Evolutionary conservation across 2,797 vertebrate species (phyloP), one percentile per base, ranked within the genome.

Genomic region (Calcarius lapponicus): DNA sequence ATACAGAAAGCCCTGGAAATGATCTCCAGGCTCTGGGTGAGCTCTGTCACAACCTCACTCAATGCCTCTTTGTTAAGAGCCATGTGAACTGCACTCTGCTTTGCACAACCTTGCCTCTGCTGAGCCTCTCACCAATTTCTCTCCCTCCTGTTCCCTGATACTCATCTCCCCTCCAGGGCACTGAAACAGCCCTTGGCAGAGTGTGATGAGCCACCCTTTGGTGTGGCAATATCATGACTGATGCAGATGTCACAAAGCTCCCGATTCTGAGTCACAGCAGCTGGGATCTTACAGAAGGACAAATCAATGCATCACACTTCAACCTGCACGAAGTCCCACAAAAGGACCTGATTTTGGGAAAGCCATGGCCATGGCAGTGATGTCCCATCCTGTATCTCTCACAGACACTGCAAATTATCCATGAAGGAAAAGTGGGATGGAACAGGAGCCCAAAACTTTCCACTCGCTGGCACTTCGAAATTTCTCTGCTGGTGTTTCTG

Each of bases 1-100:
- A 1, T 64, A 36, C 0, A 96, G 93, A 93, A 92, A 92, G 91
- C 66, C 93, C 73, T 91, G 93, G 83, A 93, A 93, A 93, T 15
- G 67, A 82, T 93, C 91, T 91, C 80, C 93, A 70, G 82, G 93
- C 85, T 69, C 69, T 40, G 48, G 81, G 13, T 21, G 62, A 93
- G 83, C 93, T 96, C 75, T 95, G 96, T 90, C 93, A 93, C 94
- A 94, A 89, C 64, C 34, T 3, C 81, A 26, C 47, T 97, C 95
- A 95, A 96, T 83, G 90, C 56, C 64, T 94, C 96, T 96, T 96
- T 97, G 95, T 97, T 94, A 65, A 76, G 74, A 85, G 40, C 71
- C 90, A 71, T 78, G 95, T 90, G 94, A 93, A 88, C 86, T 54
- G 26, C 88, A 40, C 50, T 12, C 47, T 3, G 60, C 82, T 97